A percentile compares a stretch with the other conserved stretches of the same genome.
phyloP scores from a whole-genome alignment of 2,113 vertebrate species.

The Tupaia tana region DNA sequence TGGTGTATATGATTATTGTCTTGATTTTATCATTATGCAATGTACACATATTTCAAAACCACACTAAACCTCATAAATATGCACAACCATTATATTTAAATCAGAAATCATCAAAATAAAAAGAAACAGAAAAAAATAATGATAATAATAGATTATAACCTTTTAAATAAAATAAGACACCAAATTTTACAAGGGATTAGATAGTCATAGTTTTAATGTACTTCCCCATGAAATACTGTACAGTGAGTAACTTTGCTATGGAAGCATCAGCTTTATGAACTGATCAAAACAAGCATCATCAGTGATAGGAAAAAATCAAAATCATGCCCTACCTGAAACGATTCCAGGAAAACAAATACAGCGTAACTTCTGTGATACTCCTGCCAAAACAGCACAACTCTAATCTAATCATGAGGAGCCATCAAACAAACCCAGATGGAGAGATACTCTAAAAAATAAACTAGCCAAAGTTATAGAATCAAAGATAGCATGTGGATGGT shows the following conservation, averaged over 20 bases:
- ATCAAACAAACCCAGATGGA: not conserved
- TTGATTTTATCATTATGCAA: too few species aligned
- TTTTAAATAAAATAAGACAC: not conserved
- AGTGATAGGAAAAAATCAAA: not conserved
- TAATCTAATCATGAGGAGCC: not conserved
- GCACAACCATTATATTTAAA: too few species aligned
- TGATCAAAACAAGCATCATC: not conserved
- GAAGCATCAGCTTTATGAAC: not conserved
- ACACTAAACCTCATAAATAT: too few species aligned
- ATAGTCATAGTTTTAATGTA: not conserved
- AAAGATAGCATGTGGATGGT: not conserved
- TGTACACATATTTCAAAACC: too few species aligned
- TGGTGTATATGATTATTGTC: too few species aligned
- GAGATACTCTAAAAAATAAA: not conserved
- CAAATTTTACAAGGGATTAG: not conserved
- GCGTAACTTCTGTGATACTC: not conserved
- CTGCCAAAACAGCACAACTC: not conserved
- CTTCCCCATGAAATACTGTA: not conserved
- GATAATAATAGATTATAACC: not conserved
- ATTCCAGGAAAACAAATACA: not conserved
- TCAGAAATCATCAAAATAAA: too few species aligned
- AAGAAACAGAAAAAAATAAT: not conserved
- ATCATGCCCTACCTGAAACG: not conserved
- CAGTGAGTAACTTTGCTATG: not conserved
- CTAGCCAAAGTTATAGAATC: not conserved